Conservation (phyloP, 2,113 vertebrate species). For the Pterocles gutturalis region DNA sequence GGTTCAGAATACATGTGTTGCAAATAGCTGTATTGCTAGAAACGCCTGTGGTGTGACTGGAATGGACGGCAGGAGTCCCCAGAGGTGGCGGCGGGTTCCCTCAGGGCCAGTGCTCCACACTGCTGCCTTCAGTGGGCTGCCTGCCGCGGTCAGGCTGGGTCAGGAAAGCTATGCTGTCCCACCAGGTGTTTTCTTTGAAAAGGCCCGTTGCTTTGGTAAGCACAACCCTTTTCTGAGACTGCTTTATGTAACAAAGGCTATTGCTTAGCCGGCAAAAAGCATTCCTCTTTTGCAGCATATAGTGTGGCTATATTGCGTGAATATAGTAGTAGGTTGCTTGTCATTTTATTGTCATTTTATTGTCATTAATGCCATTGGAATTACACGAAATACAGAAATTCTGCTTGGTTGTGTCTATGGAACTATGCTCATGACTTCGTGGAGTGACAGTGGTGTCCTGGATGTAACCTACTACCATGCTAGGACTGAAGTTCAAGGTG, state of each 20-base stretch:
- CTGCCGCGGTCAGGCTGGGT: background rate
- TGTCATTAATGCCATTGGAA: background rate
- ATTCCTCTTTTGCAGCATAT: background rate
- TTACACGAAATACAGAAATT: background rate
- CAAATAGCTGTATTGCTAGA: background rate
- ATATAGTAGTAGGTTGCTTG: background rate
- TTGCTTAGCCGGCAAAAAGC: background rate
- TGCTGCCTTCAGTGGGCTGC: background rate
- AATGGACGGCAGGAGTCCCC: background rate
- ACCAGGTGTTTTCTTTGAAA: background rate
- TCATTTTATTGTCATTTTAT: background rate
- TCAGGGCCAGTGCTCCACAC: fast-evolving
- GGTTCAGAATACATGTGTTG: background rate
- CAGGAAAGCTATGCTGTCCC: background rate
- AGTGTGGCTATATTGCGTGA: background rate
- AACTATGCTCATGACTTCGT: background rate
- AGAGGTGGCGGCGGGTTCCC: too few relatives aligned
- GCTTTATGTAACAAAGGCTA: background rate
- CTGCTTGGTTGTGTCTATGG: background rate
- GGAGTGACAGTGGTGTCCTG: background rate
- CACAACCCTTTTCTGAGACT: background rate
- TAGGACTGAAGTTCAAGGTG: background rate
- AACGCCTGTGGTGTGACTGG: background rate
- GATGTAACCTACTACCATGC: fast-evolving
- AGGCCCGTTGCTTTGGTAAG: background rate